phyloP scores from a whole-genome alignment of 2,113 vertebrate genomes.

The Chionis minor region DNA sequence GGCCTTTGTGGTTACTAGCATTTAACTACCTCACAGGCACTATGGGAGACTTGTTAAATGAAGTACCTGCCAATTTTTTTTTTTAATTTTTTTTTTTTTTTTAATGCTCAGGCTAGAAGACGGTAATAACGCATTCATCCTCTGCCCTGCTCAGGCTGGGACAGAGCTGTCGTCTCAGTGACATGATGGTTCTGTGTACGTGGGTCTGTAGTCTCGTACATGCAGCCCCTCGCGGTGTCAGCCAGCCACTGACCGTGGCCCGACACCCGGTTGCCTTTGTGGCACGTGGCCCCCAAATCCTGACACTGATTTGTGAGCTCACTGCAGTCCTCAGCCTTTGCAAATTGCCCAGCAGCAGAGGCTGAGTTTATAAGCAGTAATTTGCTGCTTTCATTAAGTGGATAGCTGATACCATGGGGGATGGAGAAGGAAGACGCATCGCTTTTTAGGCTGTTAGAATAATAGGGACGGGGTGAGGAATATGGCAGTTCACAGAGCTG shows the following conservation, averaged over 20 bases:
- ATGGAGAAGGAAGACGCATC: background rate
- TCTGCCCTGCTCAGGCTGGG: background rate
- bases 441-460: background rate
- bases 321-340: background rate
- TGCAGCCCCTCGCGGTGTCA: background rate
- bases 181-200: accelerated
- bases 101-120: conserved; percentile 18
- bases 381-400: background rate
- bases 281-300: background rate
- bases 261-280: background rate
- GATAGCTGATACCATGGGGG: background rate
- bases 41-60: background rate
- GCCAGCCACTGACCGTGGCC: background rate
- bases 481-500: background rate
- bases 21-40: conserved; percentile 34
- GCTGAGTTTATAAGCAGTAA: background rate
- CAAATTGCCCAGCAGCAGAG: background rate
- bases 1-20: background rate
- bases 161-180: accelerated
- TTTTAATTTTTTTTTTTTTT: background rate
- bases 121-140: background rate
- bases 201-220: accelerated
- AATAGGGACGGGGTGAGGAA: background rate
- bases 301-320: background rate
- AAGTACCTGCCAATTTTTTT: background rate